These are phyloP conservation scores for Apis florea DNA, from an alignment of 1,140 invertebrate genomes.

Conservation along the genomic window DNA sequence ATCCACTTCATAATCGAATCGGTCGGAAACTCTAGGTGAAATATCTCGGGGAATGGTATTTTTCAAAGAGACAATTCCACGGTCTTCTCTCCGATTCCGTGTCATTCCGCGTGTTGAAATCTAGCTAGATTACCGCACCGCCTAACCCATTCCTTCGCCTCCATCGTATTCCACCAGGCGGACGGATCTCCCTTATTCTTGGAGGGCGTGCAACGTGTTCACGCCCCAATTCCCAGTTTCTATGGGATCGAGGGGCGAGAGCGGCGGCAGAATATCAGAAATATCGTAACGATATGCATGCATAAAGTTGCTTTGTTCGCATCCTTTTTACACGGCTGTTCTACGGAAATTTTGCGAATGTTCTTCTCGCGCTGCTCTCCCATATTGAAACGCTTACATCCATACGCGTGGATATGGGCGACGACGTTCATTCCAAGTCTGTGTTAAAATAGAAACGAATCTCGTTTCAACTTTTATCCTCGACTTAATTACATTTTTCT, in stretches of 20 bases:
- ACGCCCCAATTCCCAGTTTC: slow-evolving; percentile 49
- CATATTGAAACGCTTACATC: slow-evolving; percentile 19
- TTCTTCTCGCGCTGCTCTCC: slow-evolving; percentile 1
- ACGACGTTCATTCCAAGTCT: not conserved
- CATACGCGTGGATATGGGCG: not conserved
- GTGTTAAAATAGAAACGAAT: not conserved
- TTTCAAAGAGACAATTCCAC: slow-evolving; percentile 38
- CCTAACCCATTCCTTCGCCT: slow-evolving; percentile 20
- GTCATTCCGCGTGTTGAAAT: slow-evolving; percentile 13
- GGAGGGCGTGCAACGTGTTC: slow-evolving; percentile 29
- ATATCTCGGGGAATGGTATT: slow-evolving; percentile 25
- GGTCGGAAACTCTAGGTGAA: slow-evolving; percentile 23
- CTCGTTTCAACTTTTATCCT: not conserved
- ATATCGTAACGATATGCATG: slow-evolving; percentile 41
- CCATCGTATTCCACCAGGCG: not conserved
- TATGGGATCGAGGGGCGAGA: not conserved
- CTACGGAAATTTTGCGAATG: slow-evolving; percentile 13
- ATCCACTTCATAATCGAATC: slow-evolving; percentile 37
- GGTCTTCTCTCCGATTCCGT: slow-evolving; percentile 2
- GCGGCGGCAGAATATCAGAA: slow-evolving; percentile 32
- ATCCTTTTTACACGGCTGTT: not conserved
- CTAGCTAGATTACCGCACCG: slow-evolving; percentile 43
- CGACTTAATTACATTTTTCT: not conserved
- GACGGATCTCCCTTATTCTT: slow-evolving; percentile 8
- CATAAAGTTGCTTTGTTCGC: slow-evolving; percentile 3